Evolutionary conservation across 1,140 invertebrate species (phyloP).

Genomic region (Bombus terrestris): DNA sequence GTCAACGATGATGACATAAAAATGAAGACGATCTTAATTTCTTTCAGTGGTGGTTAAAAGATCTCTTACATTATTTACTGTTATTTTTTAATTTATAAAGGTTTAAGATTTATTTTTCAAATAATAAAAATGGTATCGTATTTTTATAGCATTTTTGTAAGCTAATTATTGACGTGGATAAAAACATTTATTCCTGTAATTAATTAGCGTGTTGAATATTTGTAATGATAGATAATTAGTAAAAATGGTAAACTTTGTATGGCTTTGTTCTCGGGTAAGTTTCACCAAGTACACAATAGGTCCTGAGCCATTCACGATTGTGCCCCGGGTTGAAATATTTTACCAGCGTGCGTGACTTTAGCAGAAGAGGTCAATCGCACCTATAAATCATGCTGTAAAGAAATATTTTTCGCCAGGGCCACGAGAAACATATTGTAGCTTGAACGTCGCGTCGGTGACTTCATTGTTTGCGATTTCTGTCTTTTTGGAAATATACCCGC

Average conservation of each 20-base stretch:
- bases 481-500: background rate
- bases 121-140: background rate
- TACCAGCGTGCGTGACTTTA: background rate
- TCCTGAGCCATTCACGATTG: background rate
- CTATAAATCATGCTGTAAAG: constrained; percentile 18
- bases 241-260: background rate
- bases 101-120: background rate
- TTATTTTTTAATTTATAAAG: background rate
- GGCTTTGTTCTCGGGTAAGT: background rate
- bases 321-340: background rate
- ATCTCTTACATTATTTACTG: background rate
- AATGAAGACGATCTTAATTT: background rate
- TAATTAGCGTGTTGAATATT: too few species aligned
- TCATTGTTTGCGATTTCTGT: background rate
- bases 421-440: background rate
- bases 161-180: background rate
- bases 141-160: background rate
- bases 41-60: background rate
- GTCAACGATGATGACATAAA: background rate
- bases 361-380: constrained; percentile 19
- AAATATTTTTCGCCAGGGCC: constrained; percentile 12
- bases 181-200: too few species aligned
- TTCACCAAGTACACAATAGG: background rate
- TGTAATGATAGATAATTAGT: background rate
- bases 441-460: background rate